Percentiles rank a stretch among this genome's conserved stretches.
These are phyloP conservation scores for Ridgeia piscesae DNA, from an alignment of 1,140 invertebrate genomes.

Conservation along the genomic window DNA sequence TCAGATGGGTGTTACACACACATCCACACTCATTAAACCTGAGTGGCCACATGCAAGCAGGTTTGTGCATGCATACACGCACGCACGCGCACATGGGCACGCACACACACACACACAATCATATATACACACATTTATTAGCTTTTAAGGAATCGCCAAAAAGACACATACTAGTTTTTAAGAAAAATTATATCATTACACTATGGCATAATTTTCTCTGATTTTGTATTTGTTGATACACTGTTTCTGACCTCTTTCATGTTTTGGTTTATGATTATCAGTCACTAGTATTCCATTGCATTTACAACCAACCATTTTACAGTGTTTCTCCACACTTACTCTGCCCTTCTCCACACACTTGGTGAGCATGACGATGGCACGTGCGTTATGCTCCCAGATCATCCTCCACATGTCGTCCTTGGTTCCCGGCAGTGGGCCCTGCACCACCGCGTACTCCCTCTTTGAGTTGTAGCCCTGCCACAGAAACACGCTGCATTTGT, in stretches of 20 bases:
- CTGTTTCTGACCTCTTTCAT: too few species aligned
- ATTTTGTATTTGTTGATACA: too few species aligned
- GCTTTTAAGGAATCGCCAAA: not conserved
- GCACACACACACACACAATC: not conserved
- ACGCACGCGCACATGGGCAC: not conserved
- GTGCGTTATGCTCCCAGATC: slow-evolving; percentile 78
- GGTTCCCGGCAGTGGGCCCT: slow-evolving; percentile 72
- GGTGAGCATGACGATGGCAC: slow-evolving; percentile 77
- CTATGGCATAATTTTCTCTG: too few species aligned
- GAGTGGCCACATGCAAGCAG: too few species aligned
- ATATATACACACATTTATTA: not conserved
- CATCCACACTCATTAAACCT: too few species aligned
- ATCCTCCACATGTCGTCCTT: slow-evolving; percentile 80
- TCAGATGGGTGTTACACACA: not conserved
- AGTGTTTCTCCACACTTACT: too few species aligned
- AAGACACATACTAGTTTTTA: not conserved
- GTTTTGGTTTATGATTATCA: too few species aligned
- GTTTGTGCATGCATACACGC: not conserved
- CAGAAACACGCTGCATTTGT: slow-evolving; percentile 8
- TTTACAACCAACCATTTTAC: too few species aligned
- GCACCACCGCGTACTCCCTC: slow-evolving; percentile 75
- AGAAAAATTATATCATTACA: not conserved
- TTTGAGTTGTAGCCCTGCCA: slow-evolving; percentile 42
- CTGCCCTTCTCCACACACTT: slow-evolving; percentile 65
- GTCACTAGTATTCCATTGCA: too few species aligned